Percentiles rank a stretch among this genome's conserved stretches.
Evolutionary conservation across 2,888 invertebrate species (phyloP).

Genomic region (Drosophila neotestacea): DNA sequence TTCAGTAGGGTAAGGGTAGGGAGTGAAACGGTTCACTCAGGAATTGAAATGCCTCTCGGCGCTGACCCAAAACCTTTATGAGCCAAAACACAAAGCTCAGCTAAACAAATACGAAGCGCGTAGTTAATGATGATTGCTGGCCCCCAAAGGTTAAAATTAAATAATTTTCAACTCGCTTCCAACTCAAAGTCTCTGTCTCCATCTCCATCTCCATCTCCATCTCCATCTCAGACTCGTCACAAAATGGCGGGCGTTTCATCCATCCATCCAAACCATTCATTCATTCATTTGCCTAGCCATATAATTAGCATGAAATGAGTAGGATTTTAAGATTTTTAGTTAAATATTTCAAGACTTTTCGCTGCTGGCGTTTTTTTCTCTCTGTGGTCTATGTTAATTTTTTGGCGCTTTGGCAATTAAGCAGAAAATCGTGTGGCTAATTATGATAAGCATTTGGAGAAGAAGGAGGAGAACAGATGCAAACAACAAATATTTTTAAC

Average conservation of each 20-base stretch:
- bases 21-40: slow-evolving; percentile 52
- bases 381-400: slow-evolving; percentile 66
- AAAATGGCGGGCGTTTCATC: slow-evolving; percentile 78
- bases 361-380: slow-evolving; percentile 61
- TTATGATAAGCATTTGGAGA: slow-evolving; percentile 72
- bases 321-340: slow-evolving; percentile 71
- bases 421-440: slow-evolving; percentile 76
- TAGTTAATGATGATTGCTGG: slow-evolving; percentile 82
- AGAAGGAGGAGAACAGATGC: slow-evolving; percentile 29
- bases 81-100: slow-evolving; percentile 35
- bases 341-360: slow-evolving; percentile 60
- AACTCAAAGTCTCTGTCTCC: slow-evolving; percentile 13
- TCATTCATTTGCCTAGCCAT: slow-evolving; percentile 71
- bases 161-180: slow-evolving; percentile 70
- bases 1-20: slow-evolving; percentile 32
- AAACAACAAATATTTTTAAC: slow-evolving; percentile 15
- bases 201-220: neutral
- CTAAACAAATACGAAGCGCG: slow-evolving; percentile 68
- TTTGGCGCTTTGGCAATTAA: slow-evolving; percentile 77
- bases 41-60: slow-evolving; percentile 62
- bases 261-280: slow-evolving; percentile 44
- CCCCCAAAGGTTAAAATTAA: slow-evolving; percentile 82
- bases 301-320: slow-evolving; percentile 83
- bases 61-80: slow-evolving; percentile 77
- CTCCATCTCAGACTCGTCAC: slow-evolving; percentile 6